Evolutionary conservation across 1,140 invertebrate genomes (phyloP).

Genomic region (Diachasmimorpha longicaudata): DNA sequence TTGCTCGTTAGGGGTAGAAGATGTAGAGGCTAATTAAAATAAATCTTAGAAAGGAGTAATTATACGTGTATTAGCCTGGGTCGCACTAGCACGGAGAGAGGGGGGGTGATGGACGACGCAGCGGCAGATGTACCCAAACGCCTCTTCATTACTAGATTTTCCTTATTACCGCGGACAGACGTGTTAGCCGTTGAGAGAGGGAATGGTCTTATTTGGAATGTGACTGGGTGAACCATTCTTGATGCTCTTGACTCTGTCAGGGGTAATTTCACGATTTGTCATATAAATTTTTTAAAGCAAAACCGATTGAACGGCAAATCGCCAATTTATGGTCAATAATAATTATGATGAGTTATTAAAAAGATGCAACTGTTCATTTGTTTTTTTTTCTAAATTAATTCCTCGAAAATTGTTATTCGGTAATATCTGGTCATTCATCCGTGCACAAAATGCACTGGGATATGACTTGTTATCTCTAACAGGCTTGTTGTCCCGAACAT

Average conservation of each 20-base stretch:
- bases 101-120: conserved; percentile 58
- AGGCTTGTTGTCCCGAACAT: neutral
- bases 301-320: too few species aligned
- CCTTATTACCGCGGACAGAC: conserved; percentile 56
- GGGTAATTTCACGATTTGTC: too few species aligned
- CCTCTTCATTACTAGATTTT: conserved; percentile 64
- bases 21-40: conserved; percentile 63
- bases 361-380: neutral
- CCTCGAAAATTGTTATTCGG: neutral
- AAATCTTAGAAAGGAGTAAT: conserved; percentile 65
- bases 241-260: too few species aligned
- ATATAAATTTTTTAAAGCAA: too few species aligned
- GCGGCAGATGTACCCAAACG: conserved; percentile 62
- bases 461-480: conserved; percentile 5
- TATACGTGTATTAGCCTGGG: conserved; percentile 63
- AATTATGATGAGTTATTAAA: too few species aligned
- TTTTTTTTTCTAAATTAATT: neutral
- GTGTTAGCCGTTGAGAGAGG: conserved; percentile 39
- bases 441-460: neutral
- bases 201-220: conserved; percentile 1
- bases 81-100: conserved; percentile 31
- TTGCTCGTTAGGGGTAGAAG: conserved; percentile 58
- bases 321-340: too few species aligned
- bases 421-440: neutral
- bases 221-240: neutral